A percentile compares a stretch with the other conserved stretches of the same genome.
Conservation (phyloP, 2,113 vertebrate genomes). For the Odocoileus virginianus region DNA sequence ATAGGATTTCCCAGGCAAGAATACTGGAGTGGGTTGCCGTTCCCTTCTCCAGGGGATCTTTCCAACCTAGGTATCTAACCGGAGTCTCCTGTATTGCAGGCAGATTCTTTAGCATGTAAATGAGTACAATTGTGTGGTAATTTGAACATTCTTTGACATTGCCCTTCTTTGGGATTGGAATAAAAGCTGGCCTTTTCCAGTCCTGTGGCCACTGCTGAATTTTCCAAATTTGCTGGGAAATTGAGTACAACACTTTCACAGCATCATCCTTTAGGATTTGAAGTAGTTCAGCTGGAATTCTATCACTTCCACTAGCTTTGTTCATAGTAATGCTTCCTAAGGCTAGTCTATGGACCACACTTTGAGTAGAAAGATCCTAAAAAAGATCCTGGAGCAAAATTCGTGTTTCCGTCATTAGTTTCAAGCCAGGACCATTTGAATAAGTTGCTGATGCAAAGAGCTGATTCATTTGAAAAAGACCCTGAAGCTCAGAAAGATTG, state of each 20-base stretch:
- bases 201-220: neutral
- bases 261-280: neutral
- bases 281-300: neutral
- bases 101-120: neutral
- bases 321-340: neutral
- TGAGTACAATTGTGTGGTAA: neutral
- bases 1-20: neutral
- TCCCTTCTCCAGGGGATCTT: neutral
- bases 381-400: neutral
- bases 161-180: neutral
- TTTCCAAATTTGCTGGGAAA: neutral
- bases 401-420: neutral
- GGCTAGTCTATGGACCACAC: neutral
- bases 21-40: neutral
- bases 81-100: neutral
- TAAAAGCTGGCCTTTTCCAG: neutral
- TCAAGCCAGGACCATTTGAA: neutral
- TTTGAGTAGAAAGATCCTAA: neutral
- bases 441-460: neutral
- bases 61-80: neutral
- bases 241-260: neutral
- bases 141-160: neutral
- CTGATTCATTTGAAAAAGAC: neutral
- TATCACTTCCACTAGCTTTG: neutral
- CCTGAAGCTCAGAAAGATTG: neutral